Conservation (phyloP, 64 coral and sea anemone genomes). For the Astreopora myriophthalma region DNA sequence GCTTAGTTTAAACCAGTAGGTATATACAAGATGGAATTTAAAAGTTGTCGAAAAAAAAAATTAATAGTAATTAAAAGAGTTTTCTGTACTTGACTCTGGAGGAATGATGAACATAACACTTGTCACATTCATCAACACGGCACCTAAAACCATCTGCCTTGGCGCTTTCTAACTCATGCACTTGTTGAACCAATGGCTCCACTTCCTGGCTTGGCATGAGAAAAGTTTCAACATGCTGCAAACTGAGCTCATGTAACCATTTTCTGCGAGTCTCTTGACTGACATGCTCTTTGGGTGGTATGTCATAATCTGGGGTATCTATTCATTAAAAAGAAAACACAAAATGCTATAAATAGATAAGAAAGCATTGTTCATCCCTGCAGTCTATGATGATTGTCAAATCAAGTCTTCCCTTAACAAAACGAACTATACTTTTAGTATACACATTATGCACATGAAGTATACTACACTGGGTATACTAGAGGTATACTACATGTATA, state of each 20-base stretch:
- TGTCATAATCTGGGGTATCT: slow-evolving; percentile 5
- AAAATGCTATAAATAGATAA: background rate
- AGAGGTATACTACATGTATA: slow-evolving; percentile 26
- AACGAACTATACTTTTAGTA: background rate
- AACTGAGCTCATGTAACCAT: slow-evolving; percentile 1
- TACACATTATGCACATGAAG: background rate
- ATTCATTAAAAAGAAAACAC: background rate
- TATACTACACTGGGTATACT: slow-evolving; percentile 42
- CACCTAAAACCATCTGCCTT: background rate
- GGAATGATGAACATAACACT: slow-evolving; percentile 21
- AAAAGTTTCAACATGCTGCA: background rate
- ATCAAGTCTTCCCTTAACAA: background rate
- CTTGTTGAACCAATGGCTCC: background rate
- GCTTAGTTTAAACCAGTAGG: background rate
- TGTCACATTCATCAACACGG: slow-evolving; percentile 1
- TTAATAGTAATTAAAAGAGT: background rate
- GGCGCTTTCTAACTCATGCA: background rate
- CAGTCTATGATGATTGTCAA: background rate
- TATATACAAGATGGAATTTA: background rate
- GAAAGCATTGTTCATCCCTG: background rate
- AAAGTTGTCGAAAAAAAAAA: background rate
- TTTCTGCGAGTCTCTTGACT: background rate
- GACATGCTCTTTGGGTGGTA: background rate
- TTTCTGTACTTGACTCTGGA: slow-evolving; percentile 12
- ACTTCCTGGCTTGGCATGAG: background rate